A percentile compares a stretch with the other conserved stretches of the same genome.
Conservation (phyloP, 2,113 vertebrate genomes). For the Excalfactoria chinensis region DNA sequence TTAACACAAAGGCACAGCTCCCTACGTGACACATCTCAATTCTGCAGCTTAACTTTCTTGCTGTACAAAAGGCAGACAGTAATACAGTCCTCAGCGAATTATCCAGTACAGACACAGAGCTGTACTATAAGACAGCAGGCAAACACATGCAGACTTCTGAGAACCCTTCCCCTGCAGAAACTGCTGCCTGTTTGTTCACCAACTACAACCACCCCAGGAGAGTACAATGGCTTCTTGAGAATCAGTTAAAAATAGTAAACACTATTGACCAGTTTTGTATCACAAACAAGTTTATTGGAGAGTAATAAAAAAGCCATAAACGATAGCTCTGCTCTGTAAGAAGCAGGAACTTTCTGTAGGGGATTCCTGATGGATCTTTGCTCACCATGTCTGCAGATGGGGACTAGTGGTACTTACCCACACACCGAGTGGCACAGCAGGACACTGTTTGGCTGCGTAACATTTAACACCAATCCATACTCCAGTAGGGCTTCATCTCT, state of each 20-base stretch:
- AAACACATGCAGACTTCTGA: neutral
- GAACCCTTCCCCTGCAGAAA: neutral
- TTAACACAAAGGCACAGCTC: neutral
- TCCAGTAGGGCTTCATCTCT: neutral
- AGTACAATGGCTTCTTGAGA: neutral
- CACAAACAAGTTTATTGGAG: too few relatives aligned
- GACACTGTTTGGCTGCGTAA: neutral
- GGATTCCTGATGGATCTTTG: neutral
- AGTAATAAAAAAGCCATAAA: neutral
- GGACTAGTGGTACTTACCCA: neutral
- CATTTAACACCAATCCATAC: neutral
- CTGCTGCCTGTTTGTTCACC: fast-evolving
- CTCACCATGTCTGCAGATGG: neutral
- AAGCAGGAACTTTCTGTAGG: neutral
- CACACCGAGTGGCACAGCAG: neutral
- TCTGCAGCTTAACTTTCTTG: neutral
- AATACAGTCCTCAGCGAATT: neutral
- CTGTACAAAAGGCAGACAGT: neutral
- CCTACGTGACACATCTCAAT: neutral
- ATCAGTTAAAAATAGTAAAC: neutral
- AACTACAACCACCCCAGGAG: neutral
- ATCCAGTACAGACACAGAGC: neutral
- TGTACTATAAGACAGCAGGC: neutral
- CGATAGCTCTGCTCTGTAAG: neutral
- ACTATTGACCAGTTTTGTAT: neutral